Base-by-base conservation (phyloP, 2,797 vertebrate species). In the Hypotaenidia philippensis region DNA sequence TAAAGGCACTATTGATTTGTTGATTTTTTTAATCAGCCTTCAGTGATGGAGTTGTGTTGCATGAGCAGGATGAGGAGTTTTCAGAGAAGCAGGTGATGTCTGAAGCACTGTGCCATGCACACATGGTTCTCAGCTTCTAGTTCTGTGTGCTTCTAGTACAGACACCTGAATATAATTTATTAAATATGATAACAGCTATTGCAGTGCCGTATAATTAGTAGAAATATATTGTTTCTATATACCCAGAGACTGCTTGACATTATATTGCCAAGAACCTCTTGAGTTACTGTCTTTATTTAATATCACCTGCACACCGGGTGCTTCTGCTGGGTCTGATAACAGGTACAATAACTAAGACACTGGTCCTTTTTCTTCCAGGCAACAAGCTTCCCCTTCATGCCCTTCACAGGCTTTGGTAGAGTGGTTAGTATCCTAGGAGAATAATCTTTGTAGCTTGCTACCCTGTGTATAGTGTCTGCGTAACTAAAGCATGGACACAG, bases 341-440 rank as follows among this genome's bases (percentile, higher is more conserved):
- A 83, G 57, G 61, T 88, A 23, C 65, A 50, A 11, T n/a, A 79
- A 95, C 70, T 84, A 83, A 86, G 76, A 38, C 52, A 36, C 53
- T 78, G 18, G 23, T 96, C 36, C 89, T 89, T 94, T 97, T 96
- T 96, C 97, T 97, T 96, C 78, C 97, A 98, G 98, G 98, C 97
- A 56, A 93, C 96, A 71, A 98, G 96, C 95, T 97, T 81, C 60
- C 98, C 98, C 78, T 93, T 98, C 93, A 83, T 98, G 75, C 98
- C 98, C 79, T 98, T 98, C 93, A 96, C 97, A 96, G 96, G 97
- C 91, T 97, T 97, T 96, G 98, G 98, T 91, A 97, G 91, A 90
- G 88, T 95, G 98, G 98, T 99, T 94, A 97, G 98, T 99, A 97
- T 96, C 80, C 76, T 84, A 59, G 92, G 72, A 95, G 79, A 47